Conservation (phyloP, 1,140 invertebrate genomes). For the Eurosta solidaginis region DNA sequence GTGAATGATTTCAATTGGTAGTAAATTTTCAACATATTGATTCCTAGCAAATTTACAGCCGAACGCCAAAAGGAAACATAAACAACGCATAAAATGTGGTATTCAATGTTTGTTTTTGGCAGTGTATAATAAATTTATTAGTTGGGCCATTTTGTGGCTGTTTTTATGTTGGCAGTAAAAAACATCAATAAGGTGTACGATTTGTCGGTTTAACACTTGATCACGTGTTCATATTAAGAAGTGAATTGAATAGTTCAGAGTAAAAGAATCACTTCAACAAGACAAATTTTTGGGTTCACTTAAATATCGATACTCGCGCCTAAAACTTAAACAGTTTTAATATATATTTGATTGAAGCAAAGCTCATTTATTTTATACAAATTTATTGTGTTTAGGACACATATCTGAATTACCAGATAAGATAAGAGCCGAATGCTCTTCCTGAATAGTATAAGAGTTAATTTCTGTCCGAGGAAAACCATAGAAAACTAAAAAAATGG, state of each 20-base stretch:
- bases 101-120: background rate
- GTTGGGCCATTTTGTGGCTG: background rate
- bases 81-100: background rate
- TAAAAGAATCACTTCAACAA: background rate
- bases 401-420: no score
- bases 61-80: background rate
- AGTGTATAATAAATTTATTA: background rate
- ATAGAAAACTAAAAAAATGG: no score
- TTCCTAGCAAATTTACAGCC: background rate
- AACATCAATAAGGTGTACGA: constrained; percentile 53
- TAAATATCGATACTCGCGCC: no score
- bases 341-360: no score
- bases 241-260: background rate
- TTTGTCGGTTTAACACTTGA: constrained; percentile 57
- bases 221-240: background rate
- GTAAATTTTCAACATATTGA: background rate
- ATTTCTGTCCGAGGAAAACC: no score
- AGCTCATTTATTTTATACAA: no score
- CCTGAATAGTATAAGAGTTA: no score
- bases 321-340: no score
- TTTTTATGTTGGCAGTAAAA: background rate
- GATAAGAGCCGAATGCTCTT: no score
- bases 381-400: no score
- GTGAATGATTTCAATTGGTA: constrained; percentile 23
- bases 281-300: no score